A percentile compares a stretch with the other conserved stretches of the same genome.
Conservation (phyloP, 2,888 invertebrate species). For the Drosophila parthenogenetica region DNA sequence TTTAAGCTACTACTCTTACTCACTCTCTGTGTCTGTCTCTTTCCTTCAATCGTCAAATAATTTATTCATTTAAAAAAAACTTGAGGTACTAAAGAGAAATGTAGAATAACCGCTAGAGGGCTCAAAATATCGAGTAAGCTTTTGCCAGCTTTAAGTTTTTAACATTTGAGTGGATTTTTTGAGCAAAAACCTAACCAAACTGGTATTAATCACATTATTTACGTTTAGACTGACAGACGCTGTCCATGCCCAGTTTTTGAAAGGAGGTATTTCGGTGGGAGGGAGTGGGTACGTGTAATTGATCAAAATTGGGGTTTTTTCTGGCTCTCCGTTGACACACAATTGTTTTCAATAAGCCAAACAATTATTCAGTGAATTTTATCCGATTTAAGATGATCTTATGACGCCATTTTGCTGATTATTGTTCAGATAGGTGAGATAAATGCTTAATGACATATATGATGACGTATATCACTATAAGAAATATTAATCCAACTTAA, state of each 20-base stretch:
- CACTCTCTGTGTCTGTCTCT: background rate
- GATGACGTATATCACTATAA: background rate
- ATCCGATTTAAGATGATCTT: constrained; percentile 4
- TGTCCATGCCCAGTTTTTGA: background rate
- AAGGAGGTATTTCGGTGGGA: background rate
- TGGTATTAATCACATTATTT: constrained; percentile 50
- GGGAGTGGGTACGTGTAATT: constrained; percentile 13
- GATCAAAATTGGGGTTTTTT: constrained; percentile 26
- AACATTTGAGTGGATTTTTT: constrained; percentile 17
- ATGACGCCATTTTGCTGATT: background rate
- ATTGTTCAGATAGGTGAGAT: background rate
- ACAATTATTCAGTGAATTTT: background rate
- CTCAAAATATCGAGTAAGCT: background rate
- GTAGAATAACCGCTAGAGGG: constrained; percentile 35
- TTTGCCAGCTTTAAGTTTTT: background rate
- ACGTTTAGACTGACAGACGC: constrained; percentile 32
- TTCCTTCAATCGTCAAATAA: too few species aligned
- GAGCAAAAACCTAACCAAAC: constrained; percentile 56
- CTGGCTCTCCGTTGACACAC: constrained; percentile 9
- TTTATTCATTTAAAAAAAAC: constrained; percentile 54
- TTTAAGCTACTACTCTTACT: too few species aligned
- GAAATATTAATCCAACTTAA: background rate
- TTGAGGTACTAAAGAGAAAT: background rate
- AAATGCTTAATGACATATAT: background rate
- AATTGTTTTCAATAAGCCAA: constrained; percentile 35